These are phyloP conservation scores for Melospiza melodia DNA, from an alignment of 2,113 vertebrate species.

Conservation along the genomic window DNA sequence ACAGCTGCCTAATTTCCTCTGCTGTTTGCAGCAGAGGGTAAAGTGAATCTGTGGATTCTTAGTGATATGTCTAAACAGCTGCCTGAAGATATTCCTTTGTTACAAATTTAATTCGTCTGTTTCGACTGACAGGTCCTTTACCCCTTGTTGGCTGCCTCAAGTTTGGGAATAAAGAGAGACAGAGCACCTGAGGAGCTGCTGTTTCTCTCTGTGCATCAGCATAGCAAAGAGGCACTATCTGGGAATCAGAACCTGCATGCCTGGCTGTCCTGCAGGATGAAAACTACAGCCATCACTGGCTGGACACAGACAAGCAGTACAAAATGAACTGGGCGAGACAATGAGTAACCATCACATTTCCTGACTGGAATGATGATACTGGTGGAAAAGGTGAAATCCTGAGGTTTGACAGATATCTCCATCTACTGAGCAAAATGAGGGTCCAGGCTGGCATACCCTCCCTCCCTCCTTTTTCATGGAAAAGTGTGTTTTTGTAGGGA, in stretches of 20 bases:
- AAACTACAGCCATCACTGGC: not conserved
- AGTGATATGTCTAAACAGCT: conserved; percentile 52
- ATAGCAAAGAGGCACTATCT: not conserved
- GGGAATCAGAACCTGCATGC: accelerated
- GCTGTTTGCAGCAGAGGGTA: conserved; percentile 40
- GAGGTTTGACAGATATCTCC: not conserved
- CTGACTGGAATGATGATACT: not conserved
- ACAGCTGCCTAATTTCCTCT: conserved; percentile 67
- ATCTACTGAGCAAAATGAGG: not conserved
- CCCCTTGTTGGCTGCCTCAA: not conserved
- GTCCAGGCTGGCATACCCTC: not conserved
- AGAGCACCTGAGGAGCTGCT: not conserved
- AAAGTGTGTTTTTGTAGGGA: not conserved
- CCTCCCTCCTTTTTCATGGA: not conserved
- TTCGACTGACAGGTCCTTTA: conserved; percentile 33
- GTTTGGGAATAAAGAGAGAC: conserved; percentile 11
- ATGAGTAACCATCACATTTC: not conserved
- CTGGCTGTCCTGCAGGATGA: not conserved
- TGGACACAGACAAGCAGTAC: not conserved
- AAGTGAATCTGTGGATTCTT: conserved; percentile 28
- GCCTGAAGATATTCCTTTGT: conserved; percentile 50
- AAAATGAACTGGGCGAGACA: not conserved
- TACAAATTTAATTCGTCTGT: conserved; percentile 45
- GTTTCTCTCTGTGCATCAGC: not conserved
- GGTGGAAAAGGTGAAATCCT: not conserved